Base-by-base conservation (phyloP, 2,113 vertebrate species). In the Isichthys henryi region DNA sequence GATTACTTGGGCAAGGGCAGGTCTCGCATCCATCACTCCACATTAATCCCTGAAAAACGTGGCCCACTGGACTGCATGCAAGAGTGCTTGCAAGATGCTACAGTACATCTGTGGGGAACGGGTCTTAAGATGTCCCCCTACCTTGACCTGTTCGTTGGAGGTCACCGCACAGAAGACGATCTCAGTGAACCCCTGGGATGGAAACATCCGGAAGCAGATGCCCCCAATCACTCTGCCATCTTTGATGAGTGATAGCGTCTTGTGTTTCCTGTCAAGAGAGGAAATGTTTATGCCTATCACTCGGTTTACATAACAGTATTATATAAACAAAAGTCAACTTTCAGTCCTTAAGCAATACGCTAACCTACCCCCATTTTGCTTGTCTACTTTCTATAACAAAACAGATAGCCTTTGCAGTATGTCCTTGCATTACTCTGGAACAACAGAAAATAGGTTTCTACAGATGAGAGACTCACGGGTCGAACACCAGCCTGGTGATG, bases 151-250 rank as follows among this genome's bases (percentile, higher is more conserved):
- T 80, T 99, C 98, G 56, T 99, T 99, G 62, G 98, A 99, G 77
- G 98, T 99, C 89, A 99, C 98, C 0, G 98, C 98, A 92, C 98
- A 99, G 94, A 99, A 99, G 89, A 99, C 98, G 77, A 99, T 99
- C 95, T 99, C 98, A 0, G 98, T 99, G 92, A 99, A 99, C 92
- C 98, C 98, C 93, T 99, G 98, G 3, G 97, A 98, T 0, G 97
- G 97, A 94, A 99, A 99, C 98, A 99, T 99, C 45, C 98, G 97
- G 93, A 99, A 99, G 92, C 98, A 99, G 94, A 99, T 99, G 21
- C 98, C 98, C 50, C 98, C 98, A 1, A 99, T 99, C 77, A 99
- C 98, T 45, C 98, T 97, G 15, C 98, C 98, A 83, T 99, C 98
- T 94, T 99, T 99, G 94, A 99, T 98, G 92, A 99, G 95, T 45